Conservation (phyloP, 2,888 invertebrate genomes). For the Drosophila parthenogenetica region DNA sequence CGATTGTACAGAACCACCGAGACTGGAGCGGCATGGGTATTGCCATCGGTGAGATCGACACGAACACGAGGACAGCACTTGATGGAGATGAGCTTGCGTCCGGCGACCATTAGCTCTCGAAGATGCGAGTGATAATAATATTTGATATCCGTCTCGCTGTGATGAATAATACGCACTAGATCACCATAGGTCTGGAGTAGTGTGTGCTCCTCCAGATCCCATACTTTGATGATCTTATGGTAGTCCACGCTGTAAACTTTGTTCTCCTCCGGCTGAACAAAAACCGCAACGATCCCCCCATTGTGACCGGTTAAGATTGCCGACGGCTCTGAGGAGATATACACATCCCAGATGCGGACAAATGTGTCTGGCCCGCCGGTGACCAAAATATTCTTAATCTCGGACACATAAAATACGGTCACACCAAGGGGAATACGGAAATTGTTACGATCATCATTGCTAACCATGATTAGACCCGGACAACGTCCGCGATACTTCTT, state of each 20-base stretch:
- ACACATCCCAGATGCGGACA: conserved; percentile 92
- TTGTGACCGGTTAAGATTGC: conserved; percentile 89
- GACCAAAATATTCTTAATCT: conserved; percentile 87
- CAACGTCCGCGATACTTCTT: conserved; percentile 82
- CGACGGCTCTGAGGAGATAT: conserved; percentile 89
- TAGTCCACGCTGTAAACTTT: conserved; percentile 90
- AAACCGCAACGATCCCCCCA: conserved; percentile 88
- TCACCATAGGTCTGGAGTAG: conserved; percentile 90
- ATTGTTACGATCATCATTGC: conserved; percentile 72
- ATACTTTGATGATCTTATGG: conserved; percentile 90
- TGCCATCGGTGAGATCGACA: conserved; percentile 90
- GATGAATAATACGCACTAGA: conserved; percentile 87
- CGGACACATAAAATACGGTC: conserved; percentile 88
- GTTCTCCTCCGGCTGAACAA: conserved; percentile 88
- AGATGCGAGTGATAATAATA: conserved; percentile 89
- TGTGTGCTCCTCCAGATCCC: conserved; percentile 89
- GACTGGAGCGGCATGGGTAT: conserved; percentile 89
- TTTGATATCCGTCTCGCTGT: conserved; percentile 87
- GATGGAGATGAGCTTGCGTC: conserved; percentile 88
- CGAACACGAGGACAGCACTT: conserved; percentile 89
- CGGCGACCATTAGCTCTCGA: conserved; percentile 89
- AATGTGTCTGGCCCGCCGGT: conserved; percentile 92
- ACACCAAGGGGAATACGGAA: conserved; percentile 86
- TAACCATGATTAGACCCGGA: conserved; percentile 76
- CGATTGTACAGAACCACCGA: conserved; percentile 91